Evolutionary conservation across 2,888 invertebrate genomes (phyloP).

Genomic region (Ophraella communa): DNA sequence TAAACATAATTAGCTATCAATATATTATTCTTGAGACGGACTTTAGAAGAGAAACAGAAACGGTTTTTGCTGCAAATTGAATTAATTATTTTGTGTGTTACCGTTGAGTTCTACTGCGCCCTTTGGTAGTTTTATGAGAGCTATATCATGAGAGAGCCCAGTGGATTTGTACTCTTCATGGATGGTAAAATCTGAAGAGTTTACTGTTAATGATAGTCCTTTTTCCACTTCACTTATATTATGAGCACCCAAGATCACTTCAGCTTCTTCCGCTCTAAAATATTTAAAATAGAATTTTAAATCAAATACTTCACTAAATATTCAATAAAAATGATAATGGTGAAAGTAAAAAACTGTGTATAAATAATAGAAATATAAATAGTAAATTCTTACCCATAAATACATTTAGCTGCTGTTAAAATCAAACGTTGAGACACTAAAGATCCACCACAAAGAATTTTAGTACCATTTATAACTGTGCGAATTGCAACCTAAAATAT

Average conservation of each 20-base stretch:
- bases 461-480: slow-evolving; percentile 22
- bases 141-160: slow-evolving; percentile 58
- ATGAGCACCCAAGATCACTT: slow-evolving; percentile 47
- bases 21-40: too few species aligned
- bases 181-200: slow-evolving; percentile 49
- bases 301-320: too few species aligned
- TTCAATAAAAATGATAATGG: slow-evolving; percentile 2
- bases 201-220: slow-evolving; percentile 46
- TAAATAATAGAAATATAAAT: too few species aligned
- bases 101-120: slow-evolving; percentile 1
- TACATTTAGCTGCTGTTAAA: slow-evolving; percentile 37
- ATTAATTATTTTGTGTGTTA: neutral
- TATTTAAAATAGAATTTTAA: neutral
- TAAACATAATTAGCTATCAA: too few species aligned
- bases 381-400: slow-evolving; percentile 30
- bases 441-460: slow-evolving; percentile 36
- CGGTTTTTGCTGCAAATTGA: too few species aligned
- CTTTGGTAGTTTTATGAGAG: slow-evolving; percentile 57
- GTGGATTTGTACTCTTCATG: slow-evolving; percentile 55
- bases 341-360: too few species aligned
- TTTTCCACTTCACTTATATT: slow-evolving; percentile 49
- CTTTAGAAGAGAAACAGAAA: too few species aligned
- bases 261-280: slow-evolving; percentile 33
- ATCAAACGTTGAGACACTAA: slow-evolving; percentile 29
- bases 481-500: slow-evolving; percentile 30